Percentiles rank a stretch among this genome's conserved stretches.
Conservation (phyloP, 2,113 vertebrate species). For the Rhodinocichla rosea region DNA sequence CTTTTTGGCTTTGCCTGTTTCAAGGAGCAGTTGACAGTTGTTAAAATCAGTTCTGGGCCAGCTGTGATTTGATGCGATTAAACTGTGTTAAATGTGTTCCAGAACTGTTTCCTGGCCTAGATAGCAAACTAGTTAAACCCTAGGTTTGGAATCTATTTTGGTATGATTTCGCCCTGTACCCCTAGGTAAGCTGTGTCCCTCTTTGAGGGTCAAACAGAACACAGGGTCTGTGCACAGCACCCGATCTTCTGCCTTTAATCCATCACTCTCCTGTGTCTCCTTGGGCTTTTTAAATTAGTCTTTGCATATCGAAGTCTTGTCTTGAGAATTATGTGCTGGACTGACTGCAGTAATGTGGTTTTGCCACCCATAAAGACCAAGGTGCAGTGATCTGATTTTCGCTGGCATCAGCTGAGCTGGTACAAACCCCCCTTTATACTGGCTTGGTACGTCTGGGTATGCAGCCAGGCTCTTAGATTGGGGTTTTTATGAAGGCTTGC, state of each 20-base stretch:
- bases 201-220: neutral
- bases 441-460: neutral
- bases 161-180: neutral
- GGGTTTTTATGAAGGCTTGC: neutral
- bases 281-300: neutral
- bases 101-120: conserved; percentile 59
- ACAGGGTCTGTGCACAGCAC: neutral
- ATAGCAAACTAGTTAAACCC: conserved; percentile 47
- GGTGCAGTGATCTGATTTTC: neutral
- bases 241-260: neutral
- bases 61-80: conserved; percentile 35
- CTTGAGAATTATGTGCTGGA: neutral
- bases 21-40: conserved; percentile 41
- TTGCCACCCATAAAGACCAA: neutral
- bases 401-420: neutral
- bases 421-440: neutral
- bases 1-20: conserved; percentile 9
- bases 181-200: neutral
- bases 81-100: conserved; percentile 60
- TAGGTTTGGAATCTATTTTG: conserved; percentile 12
- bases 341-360: neutral
- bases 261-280: neutral
- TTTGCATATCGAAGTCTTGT: neutral
- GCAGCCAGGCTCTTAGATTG: neutral
- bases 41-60: conserved; percentile 57